Evolutionary conservation across 2,797 vertebrate genomes (phyloP).

Genomic region (Arnoldichthys spilopterus): DNA sequence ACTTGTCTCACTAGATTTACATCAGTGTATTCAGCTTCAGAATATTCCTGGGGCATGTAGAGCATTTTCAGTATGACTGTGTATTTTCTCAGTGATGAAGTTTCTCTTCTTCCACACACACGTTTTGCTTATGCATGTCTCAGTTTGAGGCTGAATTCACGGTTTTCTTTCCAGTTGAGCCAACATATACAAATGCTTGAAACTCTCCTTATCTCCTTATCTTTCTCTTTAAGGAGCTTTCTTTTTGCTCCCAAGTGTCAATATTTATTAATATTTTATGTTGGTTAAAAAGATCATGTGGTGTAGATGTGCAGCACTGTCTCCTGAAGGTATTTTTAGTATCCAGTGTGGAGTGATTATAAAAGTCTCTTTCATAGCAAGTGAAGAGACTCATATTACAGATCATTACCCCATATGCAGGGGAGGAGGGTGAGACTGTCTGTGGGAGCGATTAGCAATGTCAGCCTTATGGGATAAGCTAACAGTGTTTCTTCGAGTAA

Average conservation of each 20-base stretch:
- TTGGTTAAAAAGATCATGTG: background rate
- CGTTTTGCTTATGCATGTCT: background rate
- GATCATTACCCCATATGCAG: background rate
- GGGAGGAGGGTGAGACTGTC: background rate
- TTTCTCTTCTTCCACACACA: background rate
- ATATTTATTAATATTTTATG: constrained; percentile 9
- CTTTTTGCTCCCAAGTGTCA: constrained; percentile 3
- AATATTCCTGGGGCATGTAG: background rate
- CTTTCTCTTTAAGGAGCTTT: background rate
- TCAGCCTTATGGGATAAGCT: background rate
- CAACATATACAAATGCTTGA: constrained; percentile 5
- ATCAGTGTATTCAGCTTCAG: background rate
- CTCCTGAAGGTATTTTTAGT: background rate
- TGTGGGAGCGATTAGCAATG: background rate
- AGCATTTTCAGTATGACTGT: background rate
- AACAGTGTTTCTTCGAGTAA: background rate
- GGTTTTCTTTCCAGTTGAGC: background rate
- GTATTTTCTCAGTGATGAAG: background rate
- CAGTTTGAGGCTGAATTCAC: background rate
- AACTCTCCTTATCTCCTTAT: background rate
- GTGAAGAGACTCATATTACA: background rate
- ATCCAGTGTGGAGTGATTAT: background rate
- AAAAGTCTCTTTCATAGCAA: background rate
- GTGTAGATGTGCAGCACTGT: background rate
- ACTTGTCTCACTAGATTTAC: constrained; percentile 21